Conservation (phyloP, 2,797 vertebrate species). For the Neoniphon sammara region DNA sequence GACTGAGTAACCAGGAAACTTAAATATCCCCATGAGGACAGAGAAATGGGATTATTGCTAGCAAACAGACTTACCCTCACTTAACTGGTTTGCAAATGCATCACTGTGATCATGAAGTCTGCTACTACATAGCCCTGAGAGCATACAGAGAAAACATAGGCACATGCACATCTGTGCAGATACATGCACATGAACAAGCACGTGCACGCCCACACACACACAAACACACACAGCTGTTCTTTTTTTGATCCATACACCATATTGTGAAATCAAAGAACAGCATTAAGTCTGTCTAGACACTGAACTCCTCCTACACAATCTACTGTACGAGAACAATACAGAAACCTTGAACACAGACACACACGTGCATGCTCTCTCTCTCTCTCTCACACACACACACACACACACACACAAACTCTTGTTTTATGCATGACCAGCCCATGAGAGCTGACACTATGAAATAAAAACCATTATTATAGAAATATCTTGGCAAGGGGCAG, state of each 20-base stretch:
- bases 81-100: neutral
- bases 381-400: constrained; percentile 11
- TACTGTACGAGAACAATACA: constrained; percentile 33
- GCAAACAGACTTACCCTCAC: neutral
- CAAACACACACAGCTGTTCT: constrained; percentile 20
- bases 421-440: neutral
- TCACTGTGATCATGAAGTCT: neutral
- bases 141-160: no score
- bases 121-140: constrained; percentile 1
- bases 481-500: constrained; percentile 32
- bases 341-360: constrained; percentile 8
- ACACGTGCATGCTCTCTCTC: constrained; percentile 1
- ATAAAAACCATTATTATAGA: constrained; percentile 56
- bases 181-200: neutral
- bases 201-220: no score
- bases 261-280: constrained; percentile 56
- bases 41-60: constrained; percentile 18
- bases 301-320: constrained; percentile 59
- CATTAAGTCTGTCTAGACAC: constrained; percentile 65
- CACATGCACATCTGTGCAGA: neutral
- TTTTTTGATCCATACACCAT: constrained; percentile 52
- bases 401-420: constrained; percentile 2
- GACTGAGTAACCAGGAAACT: constrained; percentile 33
- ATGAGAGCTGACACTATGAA: constrained; percentile 19
- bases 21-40: constrained; percentile 22